Conservation (phyloP, 2,888 invertebrate species). For the Morinoia aosen region DNA sequence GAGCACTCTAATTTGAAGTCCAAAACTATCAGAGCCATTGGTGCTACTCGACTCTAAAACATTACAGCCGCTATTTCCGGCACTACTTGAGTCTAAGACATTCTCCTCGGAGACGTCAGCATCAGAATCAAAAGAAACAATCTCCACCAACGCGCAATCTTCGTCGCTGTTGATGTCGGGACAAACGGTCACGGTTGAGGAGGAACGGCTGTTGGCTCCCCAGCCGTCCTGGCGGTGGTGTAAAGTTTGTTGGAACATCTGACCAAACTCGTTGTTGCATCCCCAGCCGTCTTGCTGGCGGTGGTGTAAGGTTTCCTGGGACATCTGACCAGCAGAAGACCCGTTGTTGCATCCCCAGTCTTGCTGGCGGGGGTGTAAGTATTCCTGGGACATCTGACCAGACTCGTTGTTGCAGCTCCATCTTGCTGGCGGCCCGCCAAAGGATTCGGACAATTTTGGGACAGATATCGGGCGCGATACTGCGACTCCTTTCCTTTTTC, state of each 20-base stretch:
- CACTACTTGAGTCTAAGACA: background rate
- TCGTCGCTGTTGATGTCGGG: slow-evolving; percentile 34
- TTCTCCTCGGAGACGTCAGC: background rate
- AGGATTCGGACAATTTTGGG: slow-evolving; percentile 26
- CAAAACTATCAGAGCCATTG: background rate
- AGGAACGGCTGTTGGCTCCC: background rate
- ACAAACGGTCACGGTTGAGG: slow-evolving; percentile 18
- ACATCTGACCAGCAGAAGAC: background rate
- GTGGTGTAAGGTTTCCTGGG: too few species aligned
- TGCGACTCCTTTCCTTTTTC: slow-evolving; percentile 34
- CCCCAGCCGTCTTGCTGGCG: too few species aligned
- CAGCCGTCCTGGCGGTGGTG: background rate
- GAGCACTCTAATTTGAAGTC: background rate
- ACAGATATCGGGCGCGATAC: slow-evolving; percentile 48
- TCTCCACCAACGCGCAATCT: slow-evolving; percentile 22
- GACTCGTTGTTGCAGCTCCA: slow-evolving; percentile 27
- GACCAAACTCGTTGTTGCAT: background rate
- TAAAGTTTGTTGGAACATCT: background rate
- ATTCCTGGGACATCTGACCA: background rate
- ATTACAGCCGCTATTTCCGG: background rate
- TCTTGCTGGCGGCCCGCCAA: slow-evolving; percentile 21
- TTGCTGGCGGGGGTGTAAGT: background rate
- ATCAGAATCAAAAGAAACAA: background rate
- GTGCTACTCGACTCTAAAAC: background rate
- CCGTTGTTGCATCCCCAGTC: background rate